Percentiles rank a stretch among this genome's conserved stretches.
These are phyloP conservation scores for Galeopterus variegatus DNA, from an alignment of 2,113 vertebrate genomes.

Conservation along the genomic window DNA sequence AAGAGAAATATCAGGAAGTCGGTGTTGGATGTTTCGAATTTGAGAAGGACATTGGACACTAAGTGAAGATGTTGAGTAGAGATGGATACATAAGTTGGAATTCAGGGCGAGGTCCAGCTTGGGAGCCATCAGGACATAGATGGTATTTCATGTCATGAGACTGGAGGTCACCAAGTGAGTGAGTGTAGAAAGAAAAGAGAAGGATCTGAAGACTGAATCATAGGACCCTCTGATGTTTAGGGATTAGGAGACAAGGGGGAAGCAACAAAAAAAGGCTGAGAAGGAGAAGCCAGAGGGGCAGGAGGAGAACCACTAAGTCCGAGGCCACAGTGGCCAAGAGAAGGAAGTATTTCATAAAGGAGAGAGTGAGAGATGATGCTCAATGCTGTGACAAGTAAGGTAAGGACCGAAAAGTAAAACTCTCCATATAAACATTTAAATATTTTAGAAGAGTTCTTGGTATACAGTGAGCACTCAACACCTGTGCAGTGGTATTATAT, in stretches of 20 bases:
- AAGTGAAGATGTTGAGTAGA: not conserved
- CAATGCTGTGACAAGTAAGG: not conserved
- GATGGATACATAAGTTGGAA: not conserved
- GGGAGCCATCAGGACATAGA: not conserved
- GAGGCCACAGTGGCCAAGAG: not conserved
- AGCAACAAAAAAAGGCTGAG: not conserved
- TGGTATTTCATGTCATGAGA: rapidly evolving
- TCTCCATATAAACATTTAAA: not conserved
- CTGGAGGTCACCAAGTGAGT: not conserved
- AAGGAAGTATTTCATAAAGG: not conserved
- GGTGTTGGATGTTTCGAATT: not conserved
- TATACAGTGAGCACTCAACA: not conserved
- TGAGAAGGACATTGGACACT: not conserved
- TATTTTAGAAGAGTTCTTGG: not conserved
- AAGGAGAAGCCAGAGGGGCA: not conserved
- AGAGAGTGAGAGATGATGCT: not conserved
- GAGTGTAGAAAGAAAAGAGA: not conserved
- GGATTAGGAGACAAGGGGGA: not conserved
- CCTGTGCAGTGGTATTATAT: not conserved
- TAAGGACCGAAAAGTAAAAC: not conserved
- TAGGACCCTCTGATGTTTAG: not conserved
- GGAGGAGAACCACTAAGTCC: not conserved
- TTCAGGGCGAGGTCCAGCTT: not conserved
- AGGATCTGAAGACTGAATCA: not conserved
- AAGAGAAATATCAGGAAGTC: not conserved